Evolutionary conservation across 2,113 vertebrate genomes (phyloP).

Genomic region (Halcyon senegalensis): DNA sequence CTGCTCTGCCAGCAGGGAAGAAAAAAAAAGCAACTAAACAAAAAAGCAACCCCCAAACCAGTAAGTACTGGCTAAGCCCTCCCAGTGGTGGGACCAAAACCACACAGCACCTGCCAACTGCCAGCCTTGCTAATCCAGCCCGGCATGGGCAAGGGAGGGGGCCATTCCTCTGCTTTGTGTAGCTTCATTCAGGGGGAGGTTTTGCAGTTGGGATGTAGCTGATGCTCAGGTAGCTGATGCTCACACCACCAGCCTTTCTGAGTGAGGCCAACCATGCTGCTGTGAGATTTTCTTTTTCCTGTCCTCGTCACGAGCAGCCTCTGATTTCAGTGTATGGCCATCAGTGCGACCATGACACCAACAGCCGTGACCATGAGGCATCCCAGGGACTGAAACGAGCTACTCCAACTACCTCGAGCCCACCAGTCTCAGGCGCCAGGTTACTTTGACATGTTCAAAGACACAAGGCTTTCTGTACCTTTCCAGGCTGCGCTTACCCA

Average conservation of each 20-base stretch:
- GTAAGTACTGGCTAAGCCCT: background rate
- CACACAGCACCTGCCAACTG: background rate
- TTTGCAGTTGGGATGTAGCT: background rate
- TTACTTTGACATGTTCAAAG: background rate
- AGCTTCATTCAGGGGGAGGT: background rate
- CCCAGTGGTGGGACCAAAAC: fast-evolving
- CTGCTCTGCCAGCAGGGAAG: background rate
- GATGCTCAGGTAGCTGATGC: background rate
- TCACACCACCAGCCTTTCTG: background rate
- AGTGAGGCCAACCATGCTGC: background rate
- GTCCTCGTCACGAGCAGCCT: fast-evolving
- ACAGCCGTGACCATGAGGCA: fast-evolving
- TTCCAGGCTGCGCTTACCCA: background rate
- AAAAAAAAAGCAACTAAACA: fast-evolving
- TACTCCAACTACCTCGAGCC: fast-evolving
- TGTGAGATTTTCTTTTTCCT: background rate
- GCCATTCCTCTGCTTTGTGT: background rate
- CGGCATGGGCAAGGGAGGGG: fast-evolving
- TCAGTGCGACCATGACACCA: background rate
- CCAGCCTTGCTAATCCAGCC: background rate
- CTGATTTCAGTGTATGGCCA: fast-evolving
- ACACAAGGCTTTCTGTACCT: background rate
- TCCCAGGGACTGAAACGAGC: background rate
- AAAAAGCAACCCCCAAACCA: background rate
- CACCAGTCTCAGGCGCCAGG: background rate